phyloP scores from a whole-genome alignment of 1,140 invertebrate genomes.

The Zaprionus camerounensis region DNA sequence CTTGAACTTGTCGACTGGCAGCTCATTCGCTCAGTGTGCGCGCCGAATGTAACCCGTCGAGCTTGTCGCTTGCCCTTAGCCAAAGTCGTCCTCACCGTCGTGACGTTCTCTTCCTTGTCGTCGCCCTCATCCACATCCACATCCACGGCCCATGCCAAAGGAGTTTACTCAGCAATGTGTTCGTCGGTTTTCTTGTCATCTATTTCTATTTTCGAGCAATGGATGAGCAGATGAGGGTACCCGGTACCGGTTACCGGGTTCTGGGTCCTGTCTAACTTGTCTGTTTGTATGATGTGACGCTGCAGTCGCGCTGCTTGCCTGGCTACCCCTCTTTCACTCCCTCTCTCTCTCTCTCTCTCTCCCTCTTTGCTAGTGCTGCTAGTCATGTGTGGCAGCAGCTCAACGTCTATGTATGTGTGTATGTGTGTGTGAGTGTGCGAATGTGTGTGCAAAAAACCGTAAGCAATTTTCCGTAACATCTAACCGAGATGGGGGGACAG shows the following conservation, averaged over 20 bases:
- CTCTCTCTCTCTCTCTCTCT: background rate
- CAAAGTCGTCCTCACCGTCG: conserved; percentile 68
- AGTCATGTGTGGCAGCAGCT: conserved; percentile 70
- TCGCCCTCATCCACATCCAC: conserved; percentile 4
- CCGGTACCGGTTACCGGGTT: conserved; percentile 35
- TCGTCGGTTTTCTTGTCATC: conserved; percentile 80
- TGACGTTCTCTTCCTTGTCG: conserved; percentile 7
- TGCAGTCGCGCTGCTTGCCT: conserved; percentile 20
- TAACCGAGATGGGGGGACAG: conserved; percentile 53
- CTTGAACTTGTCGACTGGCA: background rate
- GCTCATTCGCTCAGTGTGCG: conserved; percentile 49
- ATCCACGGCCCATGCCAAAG: conserved; percentile 20
- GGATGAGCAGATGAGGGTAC: conserved; percentile 78
- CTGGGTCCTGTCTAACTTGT: conserved; percentile 72
- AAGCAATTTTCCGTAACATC: conserved; percentile 83
- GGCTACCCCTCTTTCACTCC: background rate
- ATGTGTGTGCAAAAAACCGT: conserved; percentile 77
- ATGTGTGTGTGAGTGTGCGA: conserved; percentile 41
- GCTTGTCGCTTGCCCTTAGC: conserved; percentile 73
- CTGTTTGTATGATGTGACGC: conserved; percentile 77
- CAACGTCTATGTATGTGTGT: conserved; percentile 32
- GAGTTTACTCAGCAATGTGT: conserved; percentile 58
- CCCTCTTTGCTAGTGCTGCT: conserved; percentile 17
- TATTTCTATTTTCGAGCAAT: conserved; percentile 81
- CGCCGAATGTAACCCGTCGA: conserved; percentile 55